Evolutionary conservation across 2,797 vertebrate genomes (phyloP), one percentile per base, ranked within the genome.

Genomic region (Malacoraja senta): DNA sequence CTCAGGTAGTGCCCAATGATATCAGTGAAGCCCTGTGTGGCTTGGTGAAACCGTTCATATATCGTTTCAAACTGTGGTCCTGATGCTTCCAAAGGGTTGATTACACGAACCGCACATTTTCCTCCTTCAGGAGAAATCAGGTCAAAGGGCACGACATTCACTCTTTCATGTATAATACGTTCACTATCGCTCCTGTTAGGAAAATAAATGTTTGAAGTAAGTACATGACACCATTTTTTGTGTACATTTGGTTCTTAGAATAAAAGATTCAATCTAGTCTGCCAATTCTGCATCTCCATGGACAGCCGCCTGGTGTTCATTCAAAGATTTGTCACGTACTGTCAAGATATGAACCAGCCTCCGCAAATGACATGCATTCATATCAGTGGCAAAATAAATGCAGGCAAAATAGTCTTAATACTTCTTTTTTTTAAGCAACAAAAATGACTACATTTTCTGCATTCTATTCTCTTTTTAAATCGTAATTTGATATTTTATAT

Each of bases 21-120:
- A 94, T 98, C 97, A 0, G 95, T 94, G 79, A 98, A 96, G 93
- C 97, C 93, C 0, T 96, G 96, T 12, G 94, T 95, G 0, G 96
- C 96, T 94, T 97, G 97, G 94, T 98, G 97, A 96, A 98, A 98
- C 93, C 96, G 97, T 95, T 98, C 97, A 0, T 98, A 96, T 88
- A 97, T 96, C 0, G 95, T 95, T 94, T 98, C 97, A 95, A 97
- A 95, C 0, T 97, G 95, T 61, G 96, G 94, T n/a, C 96, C 96
- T 0, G 95, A 93, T 0, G 98, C 97, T 94, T 96, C 96, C 78
- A 98, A 95, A 0, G 98, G 98, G 79, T 95, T 96, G 90, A 97
- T 96, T 93, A 98, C 97, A 6, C 94, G 96, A 94, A 98, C 95
- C 26, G 91, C 93, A 0, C 93, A 94, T 72, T 81, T 94, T 0